Evolutionary conservation across 2,888 invertebrate species (phyloP).

Genomic region (Sminthurinus aureus): DNA sequence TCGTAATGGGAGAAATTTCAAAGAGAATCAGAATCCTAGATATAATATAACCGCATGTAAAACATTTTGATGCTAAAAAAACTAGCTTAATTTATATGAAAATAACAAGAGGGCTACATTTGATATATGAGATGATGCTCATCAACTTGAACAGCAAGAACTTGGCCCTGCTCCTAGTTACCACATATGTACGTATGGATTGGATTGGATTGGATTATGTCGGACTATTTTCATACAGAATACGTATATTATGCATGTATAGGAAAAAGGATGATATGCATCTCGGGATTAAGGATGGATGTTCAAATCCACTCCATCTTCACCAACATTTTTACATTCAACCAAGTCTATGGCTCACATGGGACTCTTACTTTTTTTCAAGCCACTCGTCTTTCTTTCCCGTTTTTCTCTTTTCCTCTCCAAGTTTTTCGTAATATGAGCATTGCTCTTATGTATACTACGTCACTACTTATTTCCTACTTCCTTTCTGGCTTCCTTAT

Average conservation of each 20-base stretch:
- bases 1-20: too few relatives aligned
- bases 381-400: conserved; percentile 26
- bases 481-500: neutral
- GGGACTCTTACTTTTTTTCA: conserved; percentile 45
- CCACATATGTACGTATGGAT: too few relatives aligned
- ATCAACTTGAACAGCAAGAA: neutral
- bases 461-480: neutral
- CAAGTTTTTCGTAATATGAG: neutral
- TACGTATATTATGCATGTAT: neutral
- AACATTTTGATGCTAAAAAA: conserved; percentile 10
- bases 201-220: too few relatives aligned
- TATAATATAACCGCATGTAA: neutral
- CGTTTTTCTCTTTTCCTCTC: neutral
- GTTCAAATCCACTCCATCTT: conserved; percentile 34
- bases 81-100: conserved; percentile 18
- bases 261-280: conserved; percentile 37
- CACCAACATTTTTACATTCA: conserved; percentile 30
- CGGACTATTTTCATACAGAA: neutral
- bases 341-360: conserved; percentile 34
- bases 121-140: conserved; percentile 36
- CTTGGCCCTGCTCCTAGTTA: conserved; percentile 1
- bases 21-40: too few relatives aligned
- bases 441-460: neutral
- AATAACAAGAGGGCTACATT: conserved; percentile 16
- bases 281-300: conserved; percentile 29